phyloP scores from a whole-genome alignment of 2,888 invertebrate genomes.

The Calameuta filiformis region DNA sequence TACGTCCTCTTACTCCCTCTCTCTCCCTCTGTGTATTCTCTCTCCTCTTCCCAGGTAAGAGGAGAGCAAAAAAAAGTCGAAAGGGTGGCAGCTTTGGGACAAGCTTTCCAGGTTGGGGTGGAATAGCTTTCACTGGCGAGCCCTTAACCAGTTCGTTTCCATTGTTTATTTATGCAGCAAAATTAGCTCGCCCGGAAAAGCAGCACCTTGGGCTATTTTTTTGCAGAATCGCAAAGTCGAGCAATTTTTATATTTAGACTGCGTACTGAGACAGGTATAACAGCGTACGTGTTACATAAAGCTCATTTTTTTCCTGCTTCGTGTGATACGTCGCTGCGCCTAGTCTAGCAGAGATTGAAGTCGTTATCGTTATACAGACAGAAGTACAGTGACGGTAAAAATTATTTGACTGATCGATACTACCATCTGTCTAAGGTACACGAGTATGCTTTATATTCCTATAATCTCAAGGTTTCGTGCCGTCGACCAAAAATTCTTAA shows the following conservation, averaged over 20 bases:
- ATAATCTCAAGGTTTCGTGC: not conserved
- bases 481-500: not conserved
- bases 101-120: not conserved
- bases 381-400: not conserved
- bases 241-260: no score
- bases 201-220: not conserved
- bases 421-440: not conserved
- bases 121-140: conserved; percentile 1
- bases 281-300: not conserved
- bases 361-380: not conserved
- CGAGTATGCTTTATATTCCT: not conserved
- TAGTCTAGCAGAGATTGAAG: not conserved
- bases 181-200: not conserved
- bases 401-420: not conserved
- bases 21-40: not conserved
- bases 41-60: not conserved
- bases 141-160: conserved; percentile 1
- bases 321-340: not conserved
- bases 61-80: not conserved
- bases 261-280: not conserved
- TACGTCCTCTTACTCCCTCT: not conserved
- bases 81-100: not conserved
- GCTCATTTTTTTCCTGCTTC: not conserved
- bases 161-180: conserved; percentile 1
- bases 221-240: not conserved